phyloP scores from a whole-genome alignment of 2,797 vertebrate species.

The Cheirogaleus major region DNA sequence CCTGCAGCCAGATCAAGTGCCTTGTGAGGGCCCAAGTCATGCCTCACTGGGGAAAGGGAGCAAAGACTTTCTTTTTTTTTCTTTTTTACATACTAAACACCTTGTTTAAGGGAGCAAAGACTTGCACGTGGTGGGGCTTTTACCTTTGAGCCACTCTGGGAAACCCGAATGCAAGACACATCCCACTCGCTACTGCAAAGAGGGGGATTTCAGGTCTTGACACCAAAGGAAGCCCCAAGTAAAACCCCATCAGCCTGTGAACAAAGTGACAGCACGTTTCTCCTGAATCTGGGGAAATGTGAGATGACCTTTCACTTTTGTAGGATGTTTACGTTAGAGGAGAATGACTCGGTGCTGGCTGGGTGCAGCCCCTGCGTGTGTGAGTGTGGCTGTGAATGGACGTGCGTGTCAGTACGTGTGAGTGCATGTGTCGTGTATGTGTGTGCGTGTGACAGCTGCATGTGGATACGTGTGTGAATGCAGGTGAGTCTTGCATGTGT shows the following conservation, averaged over 20 bases:
- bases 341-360: background rate
- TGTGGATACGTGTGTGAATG: background rate
- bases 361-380: background rate
- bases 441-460: background rate
- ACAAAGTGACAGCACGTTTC: background rate
- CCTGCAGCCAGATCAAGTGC: background rate
- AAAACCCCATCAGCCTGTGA: slow-evolving; percentile 26
- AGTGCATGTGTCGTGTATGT: background rate
- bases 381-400: background rate
- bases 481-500: too few species aligned
- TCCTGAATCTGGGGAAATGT: background rate
- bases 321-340: slow-evolving; percentile 36
- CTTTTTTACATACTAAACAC: too few species aligned
- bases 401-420: background rate
- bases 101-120: background rate
- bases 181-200: background rate
- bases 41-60: background rate
- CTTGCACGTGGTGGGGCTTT: background rate
- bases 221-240: background rate
- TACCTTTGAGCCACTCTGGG: background rate
- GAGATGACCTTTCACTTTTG: slow-evolving; percentile 16
- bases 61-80: background rate
- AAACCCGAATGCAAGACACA: background rate
- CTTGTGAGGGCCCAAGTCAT: background rate
- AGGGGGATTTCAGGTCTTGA: background rate